Percentiles rank a stretch among this genome's conserved stretches.
These are phyloP conservation scores for Phrynosoma platyrhinos DNA, from an alignment of 2,113 vertebrate genomes.

Conservation along the genomic window DNA sequence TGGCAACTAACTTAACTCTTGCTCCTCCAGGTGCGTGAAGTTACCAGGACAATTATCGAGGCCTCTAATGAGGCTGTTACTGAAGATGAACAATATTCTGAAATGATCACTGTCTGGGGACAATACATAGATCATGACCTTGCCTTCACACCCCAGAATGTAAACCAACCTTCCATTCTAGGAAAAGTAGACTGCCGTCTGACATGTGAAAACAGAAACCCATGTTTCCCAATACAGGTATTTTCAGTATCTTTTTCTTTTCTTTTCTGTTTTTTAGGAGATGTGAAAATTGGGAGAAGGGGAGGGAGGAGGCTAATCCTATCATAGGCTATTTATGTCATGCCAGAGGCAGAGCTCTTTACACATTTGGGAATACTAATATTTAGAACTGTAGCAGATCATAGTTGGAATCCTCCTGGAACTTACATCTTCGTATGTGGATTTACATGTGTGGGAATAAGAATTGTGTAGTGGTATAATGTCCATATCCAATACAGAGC, in stretches of 20 bases:
- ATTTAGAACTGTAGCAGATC: too few species aligned
- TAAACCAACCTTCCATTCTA: slow-evolving; percentile 55
- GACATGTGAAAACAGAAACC: slow-evolving; percentile 81
- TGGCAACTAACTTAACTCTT: slow-evolving; percentile 33
- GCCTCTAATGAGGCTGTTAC: slow-evolving; percentile 73
- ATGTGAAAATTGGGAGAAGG: not conserved
- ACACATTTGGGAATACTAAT: not conserved
- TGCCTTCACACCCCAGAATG: slow-evolving; percentile 89
- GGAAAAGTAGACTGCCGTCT: slow-evolving; percentile 75
- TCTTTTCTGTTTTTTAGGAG: not conserved
- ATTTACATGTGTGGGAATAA: too few species aligned
- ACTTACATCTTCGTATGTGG: too few species aligned
- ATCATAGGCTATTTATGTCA: not conserved
- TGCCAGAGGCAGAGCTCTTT: not conserved
- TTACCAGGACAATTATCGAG: slow-evolving; percentile 85
- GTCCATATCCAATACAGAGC: too few species aligned
- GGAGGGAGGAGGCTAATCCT: not conserved
- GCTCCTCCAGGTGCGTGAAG: slow-evolving; percentile 82
- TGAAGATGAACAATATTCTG: slow-evolving; percentile 83
- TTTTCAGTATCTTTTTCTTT: not conserved
- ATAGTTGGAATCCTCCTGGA: too few species aligned
- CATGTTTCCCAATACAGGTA: slow-evolving; percentile 94
- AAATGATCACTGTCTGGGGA: slow-evolving; percentile 92
- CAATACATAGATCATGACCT: slow-evolving; percentile 94
- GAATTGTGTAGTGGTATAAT: too few species aligned